Base-by-base conservation (phyloP, 2,888 invertebrate genomes). In the Polymixis flavicincta region DNA sequence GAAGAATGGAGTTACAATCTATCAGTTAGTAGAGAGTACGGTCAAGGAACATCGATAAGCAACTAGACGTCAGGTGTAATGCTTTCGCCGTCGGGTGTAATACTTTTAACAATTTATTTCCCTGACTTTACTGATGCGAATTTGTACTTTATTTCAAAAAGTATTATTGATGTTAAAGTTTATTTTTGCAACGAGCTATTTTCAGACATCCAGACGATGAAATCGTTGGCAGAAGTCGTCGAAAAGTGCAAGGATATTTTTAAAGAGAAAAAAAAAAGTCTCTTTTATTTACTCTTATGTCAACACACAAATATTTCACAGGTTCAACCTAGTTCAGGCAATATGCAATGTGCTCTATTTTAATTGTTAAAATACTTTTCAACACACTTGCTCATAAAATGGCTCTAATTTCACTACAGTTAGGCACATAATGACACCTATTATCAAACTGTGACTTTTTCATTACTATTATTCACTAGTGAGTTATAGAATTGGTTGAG, bases 1-100 rank as follows among this genome's bases (percentile, higher is more conserved):
- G n/a, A n/a, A 52, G 52, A 52, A 54, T 54, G 11, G 54, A 54
- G 54, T 54, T 54, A 54, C n/a, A 54, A 52, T 54, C 54, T n/a
- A 1, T 54, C 54, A n/a, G 54, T 54, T 54, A 22, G 11, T 22
- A 52, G 22, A 52, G 11, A n/a, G 22, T 45, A 13, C 11, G 52
- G 52, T 52, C 22, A 52, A 22, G 22, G 22, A 52, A 52, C 4
- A n/a, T 54, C 6, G 13, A 13, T 13, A 54, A n/a, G 13, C 13
- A n/a, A n/a, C n/a, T n/a, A n/a, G 54, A n/a, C 13, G 11, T 52
- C 22, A 11, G 22, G 22, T 54, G 54, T 52, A 54, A n/a, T n/a
- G n/a, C n/a, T 54, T n/a, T n/a, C n/a, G n/a, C n/a, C 13, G 11
- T 52, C 22, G 22, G 22, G 22, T 54, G 54, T 52, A 54, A n/a